Base-by-base conservation (phyloP, 2,888 invertebrate genomes). In the Sphecodes monilicornis region DNA sequence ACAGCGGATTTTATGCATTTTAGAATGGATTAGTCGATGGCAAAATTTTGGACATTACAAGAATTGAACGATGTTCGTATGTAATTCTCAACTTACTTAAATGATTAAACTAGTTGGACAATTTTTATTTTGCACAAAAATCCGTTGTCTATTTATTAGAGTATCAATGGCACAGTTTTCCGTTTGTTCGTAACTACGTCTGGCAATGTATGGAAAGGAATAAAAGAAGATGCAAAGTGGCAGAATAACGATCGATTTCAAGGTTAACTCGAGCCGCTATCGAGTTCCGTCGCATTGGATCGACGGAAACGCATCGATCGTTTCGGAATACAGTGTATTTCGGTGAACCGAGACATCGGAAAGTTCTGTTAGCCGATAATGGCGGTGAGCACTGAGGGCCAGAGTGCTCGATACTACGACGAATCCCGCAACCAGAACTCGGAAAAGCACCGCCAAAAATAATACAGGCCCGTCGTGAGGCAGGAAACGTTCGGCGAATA, bases 371-470 rank as follows among this genome's bases (percentile, higher is more conserved):
- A 16, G 6, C 16, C 60, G 29, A 6, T 18, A 79, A 60, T 39
- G 32, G 22, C 4, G 32, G 22, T 74, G 29, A 6, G 22, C 10
- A 22, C 3, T 22, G 50, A 22, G 50, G 50, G 50, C 50, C 50
- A 41, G 69, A 64, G 57, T 66, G n/a, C 57, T 4, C 71, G 36
- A 41, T 18, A 13, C 36, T 16, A 5, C 32, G 10, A 22, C 16
- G 26, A 43, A 78, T 57, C n/a, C 32, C 18, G 46, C 50, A 68
- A 57, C 5, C 36, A 57, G 54, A 46, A 43, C 3, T 29, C 13
- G 5, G 66, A 18, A 76, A 60, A 69, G 3, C 54, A 29, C 4
- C 36, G 69, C 29, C 43, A 74, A 70, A 74, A 74, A 74, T 79
- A 79, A 75, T 46, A 69, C 26, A 32, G 29, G 22, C 29, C 41